A percentile compares a stretch with the other conserved stretches of the same genome.
Conservation (phyloP, 2,888 invertebrate species). For the Rhopalosiphum nymphaeae region DNA sequence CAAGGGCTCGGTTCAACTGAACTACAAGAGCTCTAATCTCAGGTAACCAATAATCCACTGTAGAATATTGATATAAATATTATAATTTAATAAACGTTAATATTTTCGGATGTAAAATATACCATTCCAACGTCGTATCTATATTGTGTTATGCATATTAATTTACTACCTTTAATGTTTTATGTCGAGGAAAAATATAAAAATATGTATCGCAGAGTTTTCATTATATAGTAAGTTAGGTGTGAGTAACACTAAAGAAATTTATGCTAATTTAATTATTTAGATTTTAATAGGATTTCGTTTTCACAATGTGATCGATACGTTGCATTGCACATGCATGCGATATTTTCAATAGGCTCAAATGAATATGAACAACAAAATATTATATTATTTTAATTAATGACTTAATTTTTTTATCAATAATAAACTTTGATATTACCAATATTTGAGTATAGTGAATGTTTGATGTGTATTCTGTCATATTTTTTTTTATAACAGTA, state of each 20-base stretch:
- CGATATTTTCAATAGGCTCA: neutral
- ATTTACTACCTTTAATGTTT: neutral
- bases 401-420: neutral
- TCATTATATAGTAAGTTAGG: neutral
- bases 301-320: neutral
- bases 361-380: neutral
- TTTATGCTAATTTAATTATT: neutral
- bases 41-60: conserved; percentile 17
- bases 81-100: neutral
- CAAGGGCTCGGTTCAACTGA: conserved; percentile 55
- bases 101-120: neutral
- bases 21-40: conserved; percentile 44
- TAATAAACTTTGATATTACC: neutral
- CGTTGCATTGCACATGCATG: neutral
- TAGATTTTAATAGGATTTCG: neutral
- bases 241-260: neutral
- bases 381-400: neutral
- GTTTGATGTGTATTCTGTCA: neutral
- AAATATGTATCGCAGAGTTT: neutral
- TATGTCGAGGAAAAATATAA: neutral
- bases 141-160: neutral
- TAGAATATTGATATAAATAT: neutral
- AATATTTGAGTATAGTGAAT: neutral
- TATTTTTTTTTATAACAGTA: neutral
- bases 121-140: neutral